These are phyloP conservation scores for Aselliscus stoliczkanus DNA, from an alignment of 2,797 vertebrate species.

Conservation along the genomic window DNA sequence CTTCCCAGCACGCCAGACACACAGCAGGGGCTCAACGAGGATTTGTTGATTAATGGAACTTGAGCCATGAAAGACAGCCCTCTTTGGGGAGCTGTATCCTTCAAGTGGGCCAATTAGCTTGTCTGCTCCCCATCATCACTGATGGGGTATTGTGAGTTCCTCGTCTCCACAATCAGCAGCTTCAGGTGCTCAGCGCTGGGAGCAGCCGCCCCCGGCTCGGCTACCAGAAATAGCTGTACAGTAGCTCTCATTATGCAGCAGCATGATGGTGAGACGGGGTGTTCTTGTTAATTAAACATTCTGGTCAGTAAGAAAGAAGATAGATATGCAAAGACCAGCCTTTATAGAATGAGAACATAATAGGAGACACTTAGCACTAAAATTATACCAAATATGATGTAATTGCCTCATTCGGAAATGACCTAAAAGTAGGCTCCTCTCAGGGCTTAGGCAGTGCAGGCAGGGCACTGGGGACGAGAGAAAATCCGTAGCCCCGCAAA, in stretches of 20 bases:
- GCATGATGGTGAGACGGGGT: neutral
- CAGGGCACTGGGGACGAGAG: neutral
- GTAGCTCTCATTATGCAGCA: conserved; percentile 40
- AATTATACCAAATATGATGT: accelerated
- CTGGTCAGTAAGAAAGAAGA: conserved; percentile 1
- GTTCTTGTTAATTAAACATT: conserved; percentile 50
- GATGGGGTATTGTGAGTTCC: conserved; percentile 68
- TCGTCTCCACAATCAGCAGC: conserved; percentile 60
- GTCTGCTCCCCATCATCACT: conserved; percentile 61
- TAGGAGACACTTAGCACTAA: neutral
- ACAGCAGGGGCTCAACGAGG: conserved; percentile 58
- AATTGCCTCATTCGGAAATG: neutral
- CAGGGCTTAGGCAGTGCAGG: accelerated
- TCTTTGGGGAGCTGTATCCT: conserved; percentile 43
- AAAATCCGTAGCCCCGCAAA: neutral
- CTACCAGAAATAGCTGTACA: conserved; percentile 32
- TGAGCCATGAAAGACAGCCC: conserved; percentile 52
- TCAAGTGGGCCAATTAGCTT: conserved; percentile 74
- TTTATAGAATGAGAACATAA: neutral
- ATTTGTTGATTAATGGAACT: conserved; percentile 67
- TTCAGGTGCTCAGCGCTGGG: conserved; percentile 16
- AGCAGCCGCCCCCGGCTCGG: neutral
- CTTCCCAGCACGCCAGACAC: neutral
- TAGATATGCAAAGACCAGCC: neutral
- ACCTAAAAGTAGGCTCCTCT: accelerated